A percentile compares a stretch with the other conserved stretches of the same genome.
Conservation (phyloP, 2,113 vertebrate genomes). For the Myotis brandtii region DNA sequence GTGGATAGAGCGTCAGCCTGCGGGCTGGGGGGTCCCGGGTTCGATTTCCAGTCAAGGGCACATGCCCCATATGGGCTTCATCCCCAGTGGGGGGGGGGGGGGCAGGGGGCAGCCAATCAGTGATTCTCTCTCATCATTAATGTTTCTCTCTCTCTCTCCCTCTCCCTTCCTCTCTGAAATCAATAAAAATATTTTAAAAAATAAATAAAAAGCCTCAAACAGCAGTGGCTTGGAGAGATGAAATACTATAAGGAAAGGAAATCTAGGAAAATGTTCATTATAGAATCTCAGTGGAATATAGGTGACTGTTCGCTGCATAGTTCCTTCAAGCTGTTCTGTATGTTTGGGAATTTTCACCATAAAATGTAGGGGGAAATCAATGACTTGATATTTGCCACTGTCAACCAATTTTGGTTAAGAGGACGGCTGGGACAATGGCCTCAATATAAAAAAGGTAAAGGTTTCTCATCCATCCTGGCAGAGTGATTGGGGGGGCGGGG, state of each 20-base stretch:
- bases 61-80: no score
- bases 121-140: no score
- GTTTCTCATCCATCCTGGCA: neutral
- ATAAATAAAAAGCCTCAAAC: neutral
- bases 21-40: no score
- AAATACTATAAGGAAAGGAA: neutral
- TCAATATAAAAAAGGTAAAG: neutral
- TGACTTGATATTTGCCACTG: neutral
- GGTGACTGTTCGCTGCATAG: neutral
- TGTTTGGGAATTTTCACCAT: neutral
- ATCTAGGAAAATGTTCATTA: neutral
- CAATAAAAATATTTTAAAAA: no score
- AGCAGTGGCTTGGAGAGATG: neutral
- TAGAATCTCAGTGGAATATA: neutral
- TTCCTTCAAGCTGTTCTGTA: neutral
- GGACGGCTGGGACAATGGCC: neutral
- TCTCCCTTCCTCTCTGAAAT: no score
- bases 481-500: neutral
- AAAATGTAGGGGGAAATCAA: neutral
- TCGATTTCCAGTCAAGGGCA: no score
- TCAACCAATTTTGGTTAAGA: neutral
- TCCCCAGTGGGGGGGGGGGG: no score
- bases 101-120: no score
- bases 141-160: no score
- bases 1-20: no score